Evolutionary conservation across 2,888 invertebrate genomes (phyloP).

Genomic region (Drosophila acutilabella): DNA sequence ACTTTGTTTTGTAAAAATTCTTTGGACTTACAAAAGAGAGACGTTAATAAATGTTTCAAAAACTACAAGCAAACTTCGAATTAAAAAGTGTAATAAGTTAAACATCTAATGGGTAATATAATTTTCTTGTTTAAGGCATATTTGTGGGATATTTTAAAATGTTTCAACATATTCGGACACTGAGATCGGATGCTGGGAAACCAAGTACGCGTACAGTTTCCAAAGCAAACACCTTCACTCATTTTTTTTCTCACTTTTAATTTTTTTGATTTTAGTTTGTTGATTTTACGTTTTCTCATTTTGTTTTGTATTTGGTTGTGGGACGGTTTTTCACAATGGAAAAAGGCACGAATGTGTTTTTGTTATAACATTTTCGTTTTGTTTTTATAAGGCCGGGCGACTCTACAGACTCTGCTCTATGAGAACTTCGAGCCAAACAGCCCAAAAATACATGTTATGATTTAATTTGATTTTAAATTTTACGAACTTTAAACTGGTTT

Average conservation of each 20-base stretch:
- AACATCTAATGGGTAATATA: constrained; percentile 62
- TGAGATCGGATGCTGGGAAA: neutral
- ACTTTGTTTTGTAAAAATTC: constrained; percentile 22
- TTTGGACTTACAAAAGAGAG: constrained; percentile 16
- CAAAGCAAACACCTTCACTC: neutral
- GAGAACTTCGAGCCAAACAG: constrained; percentile 53
- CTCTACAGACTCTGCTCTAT: constrained; percentile 48
- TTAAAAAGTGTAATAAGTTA: constrained; percentile 24
- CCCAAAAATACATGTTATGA: constrained; percentile 39
- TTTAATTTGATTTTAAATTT: constrained; percentile 48
- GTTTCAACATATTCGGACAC: constrained; percentile 22
- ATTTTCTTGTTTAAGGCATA: constrained; percentile 56
- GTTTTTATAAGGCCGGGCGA: constrained; percentile 39
- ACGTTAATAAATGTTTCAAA: constrained; percentile 27
- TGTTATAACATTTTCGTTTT: constrained; percentile 48
- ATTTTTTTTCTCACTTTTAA: constrained; percentile 1
- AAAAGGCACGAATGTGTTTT: constrained; percentile 82
- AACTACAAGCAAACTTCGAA: constrained; percentile 56
- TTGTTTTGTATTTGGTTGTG: constrained; percentile 44
- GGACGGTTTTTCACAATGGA: constrained; percentile 81
- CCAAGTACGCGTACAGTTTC: constrained; percentile 2
- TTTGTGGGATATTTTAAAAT: constrained; percentile 47
- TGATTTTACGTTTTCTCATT: constrained; percentile 23
- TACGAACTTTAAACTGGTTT: constrained; percentile 49
- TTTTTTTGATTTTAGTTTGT: neutral